Percentiles rank a stretch among this genome's conserved stretches.
phyloP scores from a whole-genome alignment of 2,888 invertebrate species.

The Nomada ruficornis region DNA sequence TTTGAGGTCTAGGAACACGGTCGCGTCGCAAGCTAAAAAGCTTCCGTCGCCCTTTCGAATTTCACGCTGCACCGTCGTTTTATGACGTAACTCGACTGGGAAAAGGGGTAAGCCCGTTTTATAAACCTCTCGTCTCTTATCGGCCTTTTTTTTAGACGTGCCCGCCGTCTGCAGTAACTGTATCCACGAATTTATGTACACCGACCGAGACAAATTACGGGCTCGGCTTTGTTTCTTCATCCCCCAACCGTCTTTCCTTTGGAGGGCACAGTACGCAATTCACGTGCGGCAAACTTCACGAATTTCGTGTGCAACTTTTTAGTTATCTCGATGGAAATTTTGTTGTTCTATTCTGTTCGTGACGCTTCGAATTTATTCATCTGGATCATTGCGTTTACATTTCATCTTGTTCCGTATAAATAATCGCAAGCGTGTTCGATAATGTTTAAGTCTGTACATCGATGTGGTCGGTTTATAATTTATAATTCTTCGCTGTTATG shows the following conservation, averaged over 20 bases:
- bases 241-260: background rate
- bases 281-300: background rate
- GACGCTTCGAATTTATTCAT: too few relatives aligned
- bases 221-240: background rate
- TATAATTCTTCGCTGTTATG: too few relatives aligned
- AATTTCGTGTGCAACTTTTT: background rate
- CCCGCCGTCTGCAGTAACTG: constrained; percentile 17
- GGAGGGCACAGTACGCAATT: background rate
- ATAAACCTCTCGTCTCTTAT: constrained; percentile 19
- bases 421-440: too few relatives aligned
- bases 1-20: constrained; percentile 10
- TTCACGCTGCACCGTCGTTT: constrained; percentile 35
- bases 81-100: constrained; percentile 14
- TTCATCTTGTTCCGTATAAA: too few relatives aligned
- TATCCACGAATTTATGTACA: constrained; percentile 25
- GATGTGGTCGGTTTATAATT: too few relatives aligned
- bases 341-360: too few relatives aligned
- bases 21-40: constrained; percentile 14
- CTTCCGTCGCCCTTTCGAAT: constrained; percentile 21
- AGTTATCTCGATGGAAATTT: background rate
- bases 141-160: constrained; percentile 4
- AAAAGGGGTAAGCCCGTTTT: constrained; percentile 27
- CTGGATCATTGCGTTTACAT: too few relatives aligned
- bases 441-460: too few relatives aligned
- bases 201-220: background rate